Percentiles rank a stretch among this genome's conserved stretches.
These are phyloP conservation scores for Heliconius sara DNA, from an alignment of 2,888 invertebrate species.

Conservation along the genomic window DNA sequence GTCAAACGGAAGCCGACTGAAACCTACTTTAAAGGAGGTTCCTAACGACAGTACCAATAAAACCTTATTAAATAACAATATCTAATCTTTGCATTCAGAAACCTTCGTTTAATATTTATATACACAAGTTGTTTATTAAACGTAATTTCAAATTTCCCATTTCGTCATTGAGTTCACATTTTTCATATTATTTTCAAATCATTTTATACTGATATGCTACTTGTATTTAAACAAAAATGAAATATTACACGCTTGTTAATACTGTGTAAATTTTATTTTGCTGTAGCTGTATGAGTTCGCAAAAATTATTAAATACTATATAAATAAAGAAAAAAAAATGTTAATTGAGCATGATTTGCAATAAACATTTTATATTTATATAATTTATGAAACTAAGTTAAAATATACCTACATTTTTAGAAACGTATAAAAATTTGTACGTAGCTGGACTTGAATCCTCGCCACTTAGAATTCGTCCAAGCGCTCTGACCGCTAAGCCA, in stretches of 20 bases:
- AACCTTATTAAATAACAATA: too few relatives aligned
- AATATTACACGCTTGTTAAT: background rate
- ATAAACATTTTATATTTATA: background rate
- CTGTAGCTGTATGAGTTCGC: background rate
- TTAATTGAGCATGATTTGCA: background rate
- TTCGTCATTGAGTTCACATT: background rate
- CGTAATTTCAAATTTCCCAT: background rate
- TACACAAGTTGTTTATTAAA: background rate
- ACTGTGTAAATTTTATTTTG: background rate
- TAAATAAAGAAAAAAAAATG: background rate
- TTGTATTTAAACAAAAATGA: background rate
- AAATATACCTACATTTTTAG: too few relatives aligned
- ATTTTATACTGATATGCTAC: background rate
- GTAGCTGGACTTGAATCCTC: too few relatives aligned
- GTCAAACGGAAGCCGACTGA: too few relatives aligned
- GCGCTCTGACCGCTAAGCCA: too few relatives aligned
- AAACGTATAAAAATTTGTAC: too few relatives aligned
- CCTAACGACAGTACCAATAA: too few relatives aligned
- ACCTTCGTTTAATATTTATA: background rate
- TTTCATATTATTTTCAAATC: background rate
- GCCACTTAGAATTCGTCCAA: too few relatives aligned
- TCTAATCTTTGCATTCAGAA: too few relatives aligned
- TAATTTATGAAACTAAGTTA: background rate
- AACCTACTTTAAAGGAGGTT: too few relatives aligned
- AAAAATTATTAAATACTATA: background rate